Conservation (phyloP, 2,888 invertebrate genomes). For the Rhagonycha lutea region DNA sequence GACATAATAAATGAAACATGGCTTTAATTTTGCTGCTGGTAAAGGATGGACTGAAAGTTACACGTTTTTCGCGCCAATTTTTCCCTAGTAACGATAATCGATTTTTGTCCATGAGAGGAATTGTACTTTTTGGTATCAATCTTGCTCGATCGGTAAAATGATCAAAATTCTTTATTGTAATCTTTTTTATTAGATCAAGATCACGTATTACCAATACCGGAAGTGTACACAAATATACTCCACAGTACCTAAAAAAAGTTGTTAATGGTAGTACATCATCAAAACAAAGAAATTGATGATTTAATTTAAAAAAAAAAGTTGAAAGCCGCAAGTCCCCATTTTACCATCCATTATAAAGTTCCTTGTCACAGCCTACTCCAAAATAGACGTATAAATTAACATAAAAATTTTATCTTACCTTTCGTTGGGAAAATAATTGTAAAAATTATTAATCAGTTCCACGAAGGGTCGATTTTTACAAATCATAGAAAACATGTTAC, state of each 20-base stretch:
- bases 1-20: conserved; percentile 17
- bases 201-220: conserved; percentile 9
- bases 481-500: conserved; percentile 9
- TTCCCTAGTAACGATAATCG: conserved; percentile 6
- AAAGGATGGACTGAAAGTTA: conserved; percentile 22
- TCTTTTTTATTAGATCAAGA: conserved; percentile 42
- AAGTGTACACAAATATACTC: conserved; percentile 15
- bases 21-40: conserved; percentile 31
- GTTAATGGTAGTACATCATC: too few species aligned
- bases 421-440: neutral
- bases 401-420: neutral
- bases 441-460: neutral
- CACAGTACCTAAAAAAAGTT: conserved; percentile 12
- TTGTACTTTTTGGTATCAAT: neutral
- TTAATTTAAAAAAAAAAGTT: too few species aligned
- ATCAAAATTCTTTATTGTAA: conserved; percentile 6
- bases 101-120: neutral
- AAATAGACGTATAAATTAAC: too few species aligned
- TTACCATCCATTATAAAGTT: too few species aligned
- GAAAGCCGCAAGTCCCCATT: too few species aligned
- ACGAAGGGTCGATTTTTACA: neutral
- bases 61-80: conserved; percentile 17
- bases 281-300: too few species aligned
- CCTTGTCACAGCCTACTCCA: too few species aligned
- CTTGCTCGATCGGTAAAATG: conserved; percentile 3